Percentiles rank a stretch among this genome's conserved stretches.
Evolutionary conservation across 2,888 invertebrate genomes (phyloP).

Genomic region (Apotomis turbidana): DNA sequence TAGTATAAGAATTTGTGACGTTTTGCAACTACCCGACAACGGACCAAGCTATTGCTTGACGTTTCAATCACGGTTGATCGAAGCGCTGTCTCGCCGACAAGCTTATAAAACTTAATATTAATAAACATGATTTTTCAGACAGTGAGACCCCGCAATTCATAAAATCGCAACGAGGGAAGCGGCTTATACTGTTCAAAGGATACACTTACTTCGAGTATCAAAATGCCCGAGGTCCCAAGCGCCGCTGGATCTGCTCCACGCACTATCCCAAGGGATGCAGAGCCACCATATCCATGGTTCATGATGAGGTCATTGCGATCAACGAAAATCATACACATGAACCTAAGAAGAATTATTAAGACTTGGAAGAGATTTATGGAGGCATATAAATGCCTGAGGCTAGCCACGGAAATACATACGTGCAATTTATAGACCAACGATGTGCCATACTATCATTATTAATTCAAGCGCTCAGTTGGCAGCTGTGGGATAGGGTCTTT

Average conservation of each 20-base stretch:
- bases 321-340: conserved; percentile 20
- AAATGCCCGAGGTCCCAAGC: conserved; percentile 3
- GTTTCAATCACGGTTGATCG: too few species aligned
- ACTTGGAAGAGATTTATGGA: too few species aligned
- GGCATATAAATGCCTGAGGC: too few species aligned
- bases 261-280: conserved; percentile 30
- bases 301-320: conserved; percentile 17
- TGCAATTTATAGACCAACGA: too few species aligned
- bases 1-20: too few species aligned
- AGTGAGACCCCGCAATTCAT: conserved; percentile 16
- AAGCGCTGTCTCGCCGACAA: too few species aligned
- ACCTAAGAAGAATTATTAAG: background rate
- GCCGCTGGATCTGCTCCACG: conserved; percentile 34
- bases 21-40: too few species aligned
- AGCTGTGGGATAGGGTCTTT: too few species aligned
- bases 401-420: too few species aligned
- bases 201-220: conserved; percentile 37
- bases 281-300: conserved; percentile 15
- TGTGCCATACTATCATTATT: too few species aligned
- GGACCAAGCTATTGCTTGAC: too few species aligned
- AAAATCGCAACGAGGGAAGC: conserved; percentile 21
- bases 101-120: background rate
- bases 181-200: conserved; percentile 22
- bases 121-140: conserved; percentile 5
- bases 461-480: too few species aligned